These are phyloP conservation scores for Clitarchus hookeri DNA, from an alignment of 2,888 invertebrate genomes.

Conservation along the genomic window DNA sequence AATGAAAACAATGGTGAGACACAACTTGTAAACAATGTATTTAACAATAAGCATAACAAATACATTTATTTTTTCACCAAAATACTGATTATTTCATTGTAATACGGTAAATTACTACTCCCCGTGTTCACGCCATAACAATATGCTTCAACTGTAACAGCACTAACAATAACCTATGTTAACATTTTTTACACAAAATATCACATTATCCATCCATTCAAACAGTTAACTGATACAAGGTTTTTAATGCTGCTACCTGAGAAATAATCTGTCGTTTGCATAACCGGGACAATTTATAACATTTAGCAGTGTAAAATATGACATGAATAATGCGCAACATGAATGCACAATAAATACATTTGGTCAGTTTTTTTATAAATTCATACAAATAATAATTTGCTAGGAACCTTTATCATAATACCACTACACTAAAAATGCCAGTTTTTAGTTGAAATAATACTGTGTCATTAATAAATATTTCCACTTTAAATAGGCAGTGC, in stretches of 20 bases:
- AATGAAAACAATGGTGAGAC: background rate
- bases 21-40: slow-evolving; percentile 14
- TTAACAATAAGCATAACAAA: slow-evolving; percentile 14
- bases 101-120: background rate
- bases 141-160: background rate
- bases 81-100: background rate
- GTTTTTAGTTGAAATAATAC: too few species aligned
- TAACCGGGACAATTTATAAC: background rate
- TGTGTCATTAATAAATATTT: too few species aligned
- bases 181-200: background rate
- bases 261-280: background rate
- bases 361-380: too few species aligned
- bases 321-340: background rate
- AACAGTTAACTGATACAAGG: background rate
- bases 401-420: too few species aligned
- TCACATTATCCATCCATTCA: background rate
- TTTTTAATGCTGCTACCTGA: background rate
- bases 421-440: too few species aligned
- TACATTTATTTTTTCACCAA: slow-evolving; percentile 2
- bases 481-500: too few species aligned
- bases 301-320: background rate
- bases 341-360: too few species aligned
- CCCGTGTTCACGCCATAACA: background rate
- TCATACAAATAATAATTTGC: too few species aligned
- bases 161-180: background rate